A percentile compares a stretch with the other conserved stretches of the same genome.
These are phyloP conservation scores for Hyalella azteca DNA, from an alignment of 2,888 invertebrate genomes.

Conservation along the genomic window DNA sequence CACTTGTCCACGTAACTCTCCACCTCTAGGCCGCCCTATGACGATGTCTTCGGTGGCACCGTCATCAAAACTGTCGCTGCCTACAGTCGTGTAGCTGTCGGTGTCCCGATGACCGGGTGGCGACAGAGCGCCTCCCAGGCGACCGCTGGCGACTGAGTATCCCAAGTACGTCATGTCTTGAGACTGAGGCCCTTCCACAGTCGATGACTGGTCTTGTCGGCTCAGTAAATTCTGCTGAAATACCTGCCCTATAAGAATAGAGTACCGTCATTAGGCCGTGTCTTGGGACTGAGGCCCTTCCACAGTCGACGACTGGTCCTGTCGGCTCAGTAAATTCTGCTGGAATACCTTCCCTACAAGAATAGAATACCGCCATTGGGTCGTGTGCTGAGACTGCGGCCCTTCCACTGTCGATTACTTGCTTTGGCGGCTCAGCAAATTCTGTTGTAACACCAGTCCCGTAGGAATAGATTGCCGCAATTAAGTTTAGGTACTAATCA, in stretches of 20 bases:
- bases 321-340: conserved; percentile 73
- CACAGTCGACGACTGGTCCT: conserved; percentile 76
- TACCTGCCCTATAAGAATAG: conserved; percentile 82
- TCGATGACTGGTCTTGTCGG: conserved; percentile 75
- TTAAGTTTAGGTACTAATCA: conserved; percentile 74
- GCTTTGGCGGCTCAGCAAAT: conserved; percentile 73
- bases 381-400: conserved; percentile 79
- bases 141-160: conserved; percentile 87
- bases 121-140: conserved; percentile 76
- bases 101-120: conserved; percentile 76
- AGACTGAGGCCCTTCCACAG: conserved; percentile 77
- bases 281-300: conserved; percentile 83
- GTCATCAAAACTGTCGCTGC: conserved; percentile 86
- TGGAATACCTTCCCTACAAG: conserved; percentile 82
- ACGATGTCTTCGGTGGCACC: conserved; percentile 75
- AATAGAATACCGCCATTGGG: conserved; percentile 94
- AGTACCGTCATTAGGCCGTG: conserved; percentile 95
- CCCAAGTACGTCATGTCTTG: conserved; percentile 96
- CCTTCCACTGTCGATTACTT: conserved; percentile 83
- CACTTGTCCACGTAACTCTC: conserved; percentile 75
- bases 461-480: conserved; percentile 87
- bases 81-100: conserved; percentile 89
- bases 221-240: conserved; percentile 76
- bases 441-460: conserved; percentile 85
- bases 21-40: conserved; percentile 90